Base-by-base conservation (phyloP, 2,888 invertebrate species). In the Meiosimyza platycephala region DNA sequence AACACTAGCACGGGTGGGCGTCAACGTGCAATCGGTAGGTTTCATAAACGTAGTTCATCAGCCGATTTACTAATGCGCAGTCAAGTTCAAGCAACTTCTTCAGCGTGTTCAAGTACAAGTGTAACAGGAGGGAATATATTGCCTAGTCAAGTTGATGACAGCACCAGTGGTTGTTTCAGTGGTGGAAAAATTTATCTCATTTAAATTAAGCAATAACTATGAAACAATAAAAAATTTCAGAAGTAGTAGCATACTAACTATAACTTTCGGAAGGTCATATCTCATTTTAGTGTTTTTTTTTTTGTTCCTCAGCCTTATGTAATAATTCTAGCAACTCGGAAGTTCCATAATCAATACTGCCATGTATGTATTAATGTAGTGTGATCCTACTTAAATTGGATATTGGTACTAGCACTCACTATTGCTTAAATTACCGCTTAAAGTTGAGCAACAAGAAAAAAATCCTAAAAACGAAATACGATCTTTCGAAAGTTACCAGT, bases 31-130 rank as follows among this genome's bases (percentile, higher is more conserved):
- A 9, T 51, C 1, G 18, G 33, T 13, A 54, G 12, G 65, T 51
- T 50, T 47, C 63, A 74, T 54, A 83, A 83, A 76, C 83, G 86
- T 71, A 86, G 84, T 62, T 86, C 85, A 3, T 87, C 86, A 13
- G 87, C 84, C 0, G 85, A 87, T 79, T 76, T 85, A 69, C 78
- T 87, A 48, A 78, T 86, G 77, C 80, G 79, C 66, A 73, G 72
- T 11, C 74, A 77, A 50, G 68, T 72, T 60, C 66, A 66, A 72
- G 28, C 7, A 28, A 16, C n/a, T 18, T 16, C 11, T 11, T 55
- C 16, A 18, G 52, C 50, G 3, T 15, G 28, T 28, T 22, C 12
- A n/a, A 50, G 22, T 22, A 54, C 47, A 60, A 63, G 48, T 54
- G 59, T 63, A 11, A n/a, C 28, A 18, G 59, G 33, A 59, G 52